These are phyloP conservation scores for Otis tarda DNA, from an alignment of 2,113 vertebrate genomes.

Conservation along the genomic window DNA sequence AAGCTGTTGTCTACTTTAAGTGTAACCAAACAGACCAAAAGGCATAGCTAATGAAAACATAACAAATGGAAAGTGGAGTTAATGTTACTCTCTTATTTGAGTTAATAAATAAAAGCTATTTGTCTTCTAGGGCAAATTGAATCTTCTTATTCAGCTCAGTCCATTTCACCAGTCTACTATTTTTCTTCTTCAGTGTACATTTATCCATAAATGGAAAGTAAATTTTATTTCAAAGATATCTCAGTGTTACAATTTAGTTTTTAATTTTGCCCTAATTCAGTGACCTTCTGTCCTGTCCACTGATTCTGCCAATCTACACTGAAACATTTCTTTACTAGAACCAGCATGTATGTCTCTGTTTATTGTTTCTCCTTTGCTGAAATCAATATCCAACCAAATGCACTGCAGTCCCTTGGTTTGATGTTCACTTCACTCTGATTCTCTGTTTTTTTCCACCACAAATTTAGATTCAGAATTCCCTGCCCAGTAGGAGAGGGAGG, in stretches of 20 bases:
- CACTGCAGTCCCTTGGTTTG: not conserved
- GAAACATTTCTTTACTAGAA: not conserved
- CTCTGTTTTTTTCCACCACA: conserved; percentile 16
- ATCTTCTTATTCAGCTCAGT: not conserved
- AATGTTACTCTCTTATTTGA: not conserved
- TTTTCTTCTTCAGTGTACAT: not conserved
- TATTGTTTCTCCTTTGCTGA: not conserved
- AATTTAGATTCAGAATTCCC: conserved; percentile 67
- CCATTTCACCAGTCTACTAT: not conserved
- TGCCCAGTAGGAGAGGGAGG: conserved; percentile 63
- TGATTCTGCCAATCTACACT: not conserved
- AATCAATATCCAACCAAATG: not conserved
- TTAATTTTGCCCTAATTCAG: not conserved
- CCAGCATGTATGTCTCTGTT: not conserved
- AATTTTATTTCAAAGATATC: not conserved
- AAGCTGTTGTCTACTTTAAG: not conserved
- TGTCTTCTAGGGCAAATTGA: not conserved
- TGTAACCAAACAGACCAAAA: not conserved
- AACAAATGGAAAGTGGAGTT: not conserved
- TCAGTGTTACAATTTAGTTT: not conserved
- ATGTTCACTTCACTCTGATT: not conserved
- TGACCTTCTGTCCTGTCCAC: not conserved
- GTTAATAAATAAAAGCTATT: conserved; percentile 5
- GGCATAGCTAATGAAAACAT: not conserved
- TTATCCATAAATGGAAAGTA: not conserved